Conservation (phyloP, 2,888 invertebrate species). For the Hemithea aestivaria region DNA sequence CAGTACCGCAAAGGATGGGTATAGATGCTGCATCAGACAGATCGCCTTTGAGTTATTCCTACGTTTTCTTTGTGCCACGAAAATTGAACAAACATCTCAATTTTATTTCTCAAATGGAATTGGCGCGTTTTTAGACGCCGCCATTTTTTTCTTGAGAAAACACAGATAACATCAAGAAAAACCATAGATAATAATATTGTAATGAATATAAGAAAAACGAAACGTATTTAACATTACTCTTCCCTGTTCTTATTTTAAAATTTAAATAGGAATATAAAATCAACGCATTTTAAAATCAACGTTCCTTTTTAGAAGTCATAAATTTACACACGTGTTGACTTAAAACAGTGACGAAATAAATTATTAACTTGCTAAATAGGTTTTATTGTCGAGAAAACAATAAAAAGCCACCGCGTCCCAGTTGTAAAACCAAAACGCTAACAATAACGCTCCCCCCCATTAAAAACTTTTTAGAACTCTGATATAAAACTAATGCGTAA, state of each 20-base stretch:
- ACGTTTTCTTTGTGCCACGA: constrained; percentile 32
- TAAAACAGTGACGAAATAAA: not conserved
- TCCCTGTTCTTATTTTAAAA: too few species aligned
- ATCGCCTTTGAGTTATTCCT: constrained; percentile 35
- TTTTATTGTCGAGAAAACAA: constrained; percentile 18
- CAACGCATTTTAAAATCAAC: too few species aligned
- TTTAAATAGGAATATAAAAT: too few species aligned
- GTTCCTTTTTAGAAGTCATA: too few species aligned
- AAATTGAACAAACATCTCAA: constrained; percentile 31
- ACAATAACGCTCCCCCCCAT: constrained; percentile 24
- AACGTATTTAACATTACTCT: too few species aligned
- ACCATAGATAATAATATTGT: too few species aligned
- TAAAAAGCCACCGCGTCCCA: constrained; percentile 21
- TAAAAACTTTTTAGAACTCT: constrained; percentile 24
- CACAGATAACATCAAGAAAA: too few species aligned
- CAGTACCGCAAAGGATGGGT: constrained; percentile 24
- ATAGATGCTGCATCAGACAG: constrained; percentile 34
- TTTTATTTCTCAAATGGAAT: constrained; percentile 28
- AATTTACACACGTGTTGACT: not conserved
- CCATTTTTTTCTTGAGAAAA: constrained; percentile 11
- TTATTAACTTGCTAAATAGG: constrained; percentile 6
- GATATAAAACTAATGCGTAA: constrained; percentile 27
- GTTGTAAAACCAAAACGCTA: constrained; percentile 25
- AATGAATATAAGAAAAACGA: too few species aligned
- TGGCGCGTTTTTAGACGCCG: constrained; percentile 4